These are phyloP conservation scores for Pseudonaja textilis DNA, from an alignment of 2,113 vertebrate genomes.

Conservation along the genomic window DNA sequence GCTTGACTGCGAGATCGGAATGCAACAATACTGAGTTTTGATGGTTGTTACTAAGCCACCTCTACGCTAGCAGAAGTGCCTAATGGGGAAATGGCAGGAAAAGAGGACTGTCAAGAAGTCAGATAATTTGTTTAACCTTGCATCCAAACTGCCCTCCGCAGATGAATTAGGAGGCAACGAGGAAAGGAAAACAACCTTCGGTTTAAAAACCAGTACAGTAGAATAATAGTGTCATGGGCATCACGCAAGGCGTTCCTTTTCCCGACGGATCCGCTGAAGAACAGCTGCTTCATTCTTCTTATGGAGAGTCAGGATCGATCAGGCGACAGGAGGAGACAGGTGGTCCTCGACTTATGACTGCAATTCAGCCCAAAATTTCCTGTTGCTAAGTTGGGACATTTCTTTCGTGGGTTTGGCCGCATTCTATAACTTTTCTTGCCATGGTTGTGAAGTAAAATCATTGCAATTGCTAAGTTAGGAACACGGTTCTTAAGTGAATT, in stretches of 20 bases:
- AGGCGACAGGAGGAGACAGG: not conserved
- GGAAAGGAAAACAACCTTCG: not conserved
- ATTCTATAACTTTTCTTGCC: not conserved
- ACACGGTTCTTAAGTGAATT: not conserved
- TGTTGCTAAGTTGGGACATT: no score
- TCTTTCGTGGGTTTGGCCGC: not conserved
- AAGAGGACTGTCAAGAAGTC: not conserved
- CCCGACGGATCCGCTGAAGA: not conserved
- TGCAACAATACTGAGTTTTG: constrained; percentile 8
- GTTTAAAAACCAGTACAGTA: constrained; percentile 6
- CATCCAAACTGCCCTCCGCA: constrained; percentile 33
- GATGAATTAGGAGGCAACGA: constrained; percentile 21
- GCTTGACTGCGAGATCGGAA: fast-evolving
- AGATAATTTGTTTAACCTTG: not conserved
- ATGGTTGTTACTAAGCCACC: not conserved
- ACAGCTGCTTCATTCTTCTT: not conserved
- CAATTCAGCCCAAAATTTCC: not conserved
- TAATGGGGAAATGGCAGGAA: not conserved
- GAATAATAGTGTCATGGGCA: not conserved
- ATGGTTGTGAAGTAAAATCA: not conserved
- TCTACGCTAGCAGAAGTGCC: not conserved
- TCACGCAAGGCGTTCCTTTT: not conserved
- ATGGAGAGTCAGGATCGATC: not conserved
- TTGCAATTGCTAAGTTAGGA: not conserved
- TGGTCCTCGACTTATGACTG: not conserved